Percentiles rank a stretch among this genome's conserved stretches.
Evolutionary conservation across 1,140 invertebrate genomes (phyloP).

Genomic region (Hestina assimilis): DNA sequence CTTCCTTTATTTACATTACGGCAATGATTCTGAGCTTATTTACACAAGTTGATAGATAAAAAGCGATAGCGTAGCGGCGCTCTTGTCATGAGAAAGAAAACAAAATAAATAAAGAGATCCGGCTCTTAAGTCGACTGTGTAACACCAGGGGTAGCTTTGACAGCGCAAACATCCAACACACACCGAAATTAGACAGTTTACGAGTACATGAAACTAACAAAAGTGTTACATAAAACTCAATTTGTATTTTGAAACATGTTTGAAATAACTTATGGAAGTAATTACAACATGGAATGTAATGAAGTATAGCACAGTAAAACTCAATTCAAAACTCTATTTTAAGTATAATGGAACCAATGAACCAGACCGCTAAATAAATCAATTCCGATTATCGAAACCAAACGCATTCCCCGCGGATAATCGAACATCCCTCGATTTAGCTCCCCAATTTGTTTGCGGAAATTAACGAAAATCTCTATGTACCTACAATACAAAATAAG

Average conservation of each 20-base stretch:
- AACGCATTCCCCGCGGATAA: constrained; percentile 30
- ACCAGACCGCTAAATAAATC: constrained; percentile 36
- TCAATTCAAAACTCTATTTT: neutral
- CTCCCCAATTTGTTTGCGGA: constrained; percentile 43
- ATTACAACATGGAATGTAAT: too few species aligned
- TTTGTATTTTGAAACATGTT: too few species aligned
- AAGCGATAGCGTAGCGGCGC: constrained; percentile 62
- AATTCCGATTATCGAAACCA: constrained; percentile 45
- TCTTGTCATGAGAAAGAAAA: constrained; percentile 68
- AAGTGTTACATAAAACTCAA: too few species aligned
- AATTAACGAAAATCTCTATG: constrained; percentile 40
- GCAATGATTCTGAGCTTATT: constrained; percentile 60
- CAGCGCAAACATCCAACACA: constrained; percentile 49
- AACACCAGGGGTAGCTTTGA: constrained; percentile 61
- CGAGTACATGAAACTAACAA: too few species aligned
- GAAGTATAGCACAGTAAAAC: too few species aligned
- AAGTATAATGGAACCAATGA: constrained; percentile 22
- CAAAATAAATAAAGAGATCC: constrained; percentile 68
- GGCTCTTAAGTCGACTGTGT: constrained; percentile 54
- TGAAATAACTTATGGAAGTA: too few species aligned
- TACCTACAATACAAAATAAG: too few species aligned
- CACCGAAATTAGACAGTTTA: constrained; percentile 33
- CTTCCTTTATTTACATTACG: constrained; percentile 64
- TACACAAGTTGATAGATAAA: constrained; percentile 73
- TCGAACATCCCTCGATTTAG: constrained; percentile 15